Evolutionary conservation across 2,113 vertebrate genomes (phyloP).

Genomic region (Melanotaenia duboulayi): DNA sequence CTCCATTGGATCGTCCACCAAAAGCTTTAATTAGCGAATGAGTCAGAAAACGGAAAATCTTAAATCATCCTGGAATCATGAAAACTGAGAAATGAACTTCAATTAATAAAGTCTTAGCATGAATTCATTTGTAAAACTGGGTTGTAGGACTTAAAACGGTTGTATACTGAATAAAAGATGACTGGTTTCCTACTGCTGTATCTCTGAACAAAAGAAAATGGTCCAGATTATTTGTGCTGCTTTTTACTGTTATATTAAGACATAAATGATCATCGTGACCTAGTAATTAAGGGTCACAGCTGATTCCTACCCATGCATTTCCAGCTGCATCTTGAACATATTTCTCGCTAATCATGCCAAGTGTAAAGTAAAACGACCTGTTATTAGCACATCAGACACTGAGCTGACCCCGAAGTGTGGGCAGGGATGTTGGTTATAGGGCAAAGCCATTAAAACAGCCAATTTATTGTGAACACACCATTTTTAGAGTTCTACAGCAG

Average conservation of each 20-base stretch:
- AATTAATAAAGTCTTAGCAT: background rate
- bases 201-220: background rate
- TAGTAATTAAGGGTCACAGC: slow-evolving; percentile 53
- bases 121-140: slow-evolving; percentile 7
- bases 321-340: slow-evolving; percentile 34
- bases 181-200: slow-evolving; percentile 13
- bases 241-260: slow-evolving; percentile 14
- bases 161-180: background rate
- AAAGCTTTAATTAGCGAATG: no score
- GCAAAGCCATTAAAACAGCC: slow-evolving; percentile 30
- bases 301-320: slow-evolving; percentile 49
- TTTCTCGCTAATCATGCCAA: slow-evolving; percentile 6
- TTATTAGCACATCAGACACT: slow-evolving; percentile 60
- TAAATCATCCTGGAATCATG: no score
- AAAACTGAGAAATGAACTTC: no score
- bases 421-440: slow-evolving; percentile 32
- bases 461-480: slow-evolving; percentile 37
- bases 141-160: background rate
- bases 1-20: no score
- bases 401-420: slow-evolving; percentile 38
- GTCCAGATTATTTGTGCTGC: slow-evolving; percentile 7
- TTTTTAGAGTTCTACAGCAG: slow-evolving; percentile 30
- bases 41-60: background rate
- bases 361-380: slow-evolving; percentile 40
- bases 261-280: slow-evolving; percentile 39